These are phyloP conservation scores for Ceramica pisi DNA, from an alignment of 2,888 invertebrate species.

Conservation along the genomic window DNA sequence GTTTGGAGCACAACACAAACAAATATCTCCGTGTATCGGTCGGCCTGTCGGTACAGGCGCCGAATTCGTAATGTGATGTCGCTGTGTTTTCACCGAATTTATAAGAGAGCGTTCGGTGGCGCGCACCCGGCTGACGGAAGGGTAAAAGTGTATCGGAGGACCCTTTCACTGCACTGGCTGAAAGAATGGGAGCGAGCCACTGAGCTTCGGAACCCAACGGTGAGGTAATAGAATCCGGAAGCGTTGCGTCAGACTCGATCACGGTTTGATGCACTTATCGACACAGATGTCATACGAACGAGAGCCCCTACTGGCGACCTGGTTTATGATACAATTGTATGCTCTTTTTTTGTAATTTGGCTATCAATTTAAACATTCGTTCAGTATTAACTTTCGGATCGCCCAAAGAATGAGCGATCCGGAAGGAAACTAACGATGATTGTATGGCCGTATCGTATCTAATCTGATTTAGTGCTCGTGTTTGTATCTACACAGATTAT, in stretches of 20 bases:
- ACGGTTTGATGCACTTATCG: constrained; percentile 82
- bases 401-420: neutral
- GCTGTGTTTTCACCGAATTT: constrained; percentile 89
- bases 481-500: constrained; percentile 21
- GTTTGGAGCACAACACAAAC: constrained; percentile 79
- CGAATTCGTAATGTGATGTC: constrained; percentile 90
- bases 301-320: constrained; percentile 54
- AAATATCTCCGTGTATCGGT: constrained; percentile 78
- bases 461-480: neutral
- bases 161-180: constrained; percentile 89
- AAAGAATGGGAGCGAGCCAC: constrained; percentile 89
- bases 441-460: neutral
- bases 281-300: constrained; percentile 73
- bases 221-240: constrained; percentile 88
- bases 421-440: constrained; percentile 20
- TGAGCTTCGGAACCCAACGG: constrained; percentile 86
- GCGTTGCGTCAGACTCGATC: constrained; percentile 83
- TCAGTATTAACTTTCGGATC: constrained; percentile 8
- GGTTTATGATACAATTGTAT: constrained; percentile 45
- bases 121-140: constrained; percentile 83
- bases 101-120: constrained; percentile 85
- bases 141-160: constrained; percentile 88
- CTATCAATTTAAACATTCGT: constrained; percentile 32
- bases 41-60: constrained; percentile 87
- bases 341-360: constrained; percentile 29